Conservation (phyloP, 2,113 vertebrate species). For the Prolemur simus region DNA sequence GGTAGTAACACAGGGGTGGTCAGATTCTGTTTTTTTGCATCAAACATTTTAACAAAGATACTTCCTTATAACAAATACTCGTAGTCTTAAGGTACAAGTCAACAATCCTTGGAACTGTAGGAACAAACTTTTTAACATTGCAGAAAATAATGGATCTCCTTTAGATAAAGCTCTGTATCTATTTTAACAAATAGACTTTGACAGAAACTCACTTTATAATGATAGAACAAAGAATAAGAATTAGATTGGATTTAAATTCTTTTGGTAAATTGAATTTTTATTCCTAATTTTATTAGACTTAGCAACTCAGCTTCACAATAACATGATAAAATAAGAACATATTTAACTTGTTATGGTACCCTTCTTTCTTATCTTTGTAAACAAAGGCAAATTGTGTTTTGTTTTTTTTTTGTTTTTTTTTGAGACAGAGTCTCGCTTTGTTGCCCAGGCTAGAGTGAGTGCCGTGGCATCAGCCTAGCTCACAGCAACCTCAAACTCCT, state of each 20-base stretch:
- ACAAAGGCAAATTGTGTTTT: neutral
- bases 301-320: neutral
- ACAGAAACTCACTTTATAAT: neutral
- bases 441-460: too few species aligned
- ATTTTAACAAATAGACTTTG: constrained; percentile 11
- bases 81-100: neutral
- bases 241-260: neutral
- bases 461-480: too few species aligned
- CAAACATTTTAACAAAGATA: neutral
- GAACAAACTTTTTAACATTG: constrained; percentile 3
- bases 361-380: constrained; percentile 16
- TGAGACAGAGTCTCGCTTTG: too few species aligned
- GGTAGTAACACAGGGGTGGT: neutral
- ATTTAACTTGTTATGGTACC: neutral
- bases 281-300: constrained; percentile 18
- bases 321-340: neutral
- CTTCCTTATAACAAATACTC: neutral
- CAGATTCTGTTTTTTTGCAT: neutral
- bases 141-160: neutral
- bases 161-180: neutral
- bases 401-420: too few species aligned
- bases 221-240: neutral
- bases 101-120: neutral
- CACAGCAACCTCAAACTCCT: too few species aligned
- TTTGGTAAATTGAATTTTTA: neutral